Base-by-base conservation (phyloP, 2,888 invertebrate genomes). In the Deroplatys truncata region DNA sequence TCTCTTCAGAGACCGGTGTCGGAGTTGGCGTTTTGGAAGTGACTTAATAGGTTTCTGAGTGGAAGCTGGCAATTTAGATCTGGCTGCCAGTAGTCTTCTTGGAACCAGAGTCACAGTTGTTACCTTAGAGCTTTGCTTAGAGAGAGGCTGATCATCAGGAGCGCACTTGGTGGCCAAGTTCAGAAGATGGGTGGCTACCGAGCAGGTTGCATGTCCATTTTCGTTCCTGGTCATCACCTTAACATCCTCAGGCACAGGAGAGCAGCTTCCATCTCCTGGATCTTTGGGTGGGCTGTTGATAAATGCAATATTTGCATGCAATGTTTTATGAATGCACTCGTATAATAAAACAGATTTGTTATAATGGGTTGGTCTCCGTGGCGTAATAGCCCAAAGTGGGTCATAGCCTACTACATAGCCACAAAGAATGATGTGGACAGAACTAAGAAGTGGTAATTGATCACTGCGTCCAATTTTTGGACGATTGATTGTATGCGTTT, bases 1-100 rank as follows among this genome's bases (percentile, higher is more conserved):
- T 31, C 87, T 31, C 35, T 87, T 87, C 83, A 87, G 28, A 20
- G 87, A 87, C 43, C 87, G 35, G 35, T 29, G 83, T 43, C 83
- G 82, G 3, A 87, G 8, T 31, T 82, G 31, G 9, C 31, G 72
- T 29, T 43, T 15, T n/a, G 87, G 35, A 87, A 83, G 8, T 5
- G 82, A 16, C 1, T 28, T 31, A 16, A 43, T 87, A 83, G 82
- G 13, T 13, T 16, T 15, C 28, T 20, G 13, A n/a, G 13, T 83
- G n/a, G 35, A 25, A n/a, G 29, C 31, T 31, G 82, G 35, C 25
- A 82, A 82, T 31, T 28, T 87, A 5, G 49, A 87, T 35, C 87
- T 82, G 35, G 87, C 87, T 28, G 87, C 87, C 87, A 87, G 82
- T 16, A 87, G 87, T 20, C 87, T 87, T 87, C 87, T 87, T 29